These are phyloP conservation scores for Echinops telfairi DNA, from an alignment of 2,113 vertebrate species.

Conservation along the genomic window DNA sequence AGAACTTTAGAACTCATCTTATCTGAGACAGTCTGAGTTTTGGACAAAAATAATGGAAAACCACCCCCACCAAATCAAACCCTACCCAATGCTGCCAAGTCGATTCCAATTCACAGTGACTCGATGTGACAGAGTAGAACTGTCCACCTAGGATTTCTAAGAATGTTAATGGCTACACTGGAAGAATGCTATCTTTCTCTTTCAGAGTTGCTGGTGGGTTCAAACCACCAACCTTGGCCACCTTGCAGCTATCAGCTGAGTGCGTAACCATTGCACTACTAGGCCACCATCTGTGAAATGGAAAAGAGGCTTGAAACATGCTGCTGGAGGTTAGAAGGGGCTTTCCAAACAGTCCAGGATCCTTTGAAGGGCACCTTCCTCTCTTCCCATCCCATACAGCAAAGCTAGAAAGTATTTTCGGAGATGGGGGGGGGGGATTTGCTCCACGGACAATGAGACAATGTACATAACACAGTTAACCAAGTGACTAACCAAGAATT, in stretches of 20 bases:
- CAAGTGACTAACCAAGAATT: background rate
- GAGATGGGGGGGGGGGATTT: too few relatives aligned
- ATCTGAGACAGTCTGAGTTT: background rate
- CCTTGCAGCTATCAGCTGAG: background rate
- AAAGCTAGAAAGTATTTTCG: background rate
- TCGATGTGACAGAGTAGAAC: too few relatives aligned
- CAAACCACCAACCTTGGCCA: background rate
- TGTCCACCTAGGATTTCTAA: background rate
- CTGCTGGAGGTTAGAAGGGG: background rate
- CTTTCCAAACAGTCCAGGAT: conserved; percentile 21
- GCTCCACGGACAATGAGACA: background rate
- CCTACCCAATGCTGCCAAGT: background rate
- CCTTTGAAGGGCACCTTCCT: background rate
- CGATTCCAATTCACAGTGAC: too few relatives aligned
- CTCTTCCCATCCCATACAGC: background rate
- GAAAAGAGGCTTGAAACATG: background rate
- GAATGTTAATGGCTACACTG: background rate
- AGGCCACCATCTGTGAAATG: background rate
- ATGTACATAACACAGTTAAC: background rate
- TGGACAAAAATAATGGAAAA: background rate
- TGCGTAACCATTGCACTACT: too few relatives aligned
- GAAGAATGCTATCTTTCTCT: background rate
- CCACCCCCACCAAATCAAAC: background rate
- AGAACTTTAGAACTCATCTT: background rate
- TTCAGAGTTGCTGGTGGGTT: background rate